A percentile compares a stretch with the other conserved stretches of the same genome.
phyloP scores from a whole-genome alignment of 2,888 invertebrate species.

The Eueremaeus valkanovi region DNA sequence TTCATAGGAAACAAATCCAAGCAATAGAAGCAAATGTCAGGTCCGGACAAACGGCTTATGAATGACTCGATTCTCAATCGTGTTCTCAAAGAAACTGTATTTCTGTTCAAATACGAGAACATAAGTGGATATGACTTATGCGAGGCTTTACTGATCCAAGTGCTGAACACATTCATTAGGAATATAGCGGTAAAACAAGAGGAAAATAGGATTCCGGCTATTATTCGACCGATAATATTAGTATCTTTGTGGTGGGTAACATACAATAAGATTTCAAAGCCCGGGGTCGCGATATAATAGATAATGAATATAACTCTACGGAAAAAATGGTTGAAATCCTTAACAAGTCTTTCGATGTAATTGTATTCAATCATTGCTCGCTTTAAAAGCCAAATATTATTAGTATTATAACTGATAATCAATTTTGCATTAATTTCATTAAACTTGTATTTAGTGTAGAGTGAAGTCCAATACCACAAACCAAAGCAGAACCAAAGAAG shows the following conservation, averaged over 20 bases:
- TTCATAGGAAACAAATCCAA: slow-evolving; percentile 4
- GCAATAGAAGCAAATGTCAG: background rate
- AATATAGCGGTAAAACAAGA: background rate
- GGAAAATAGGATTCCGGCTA: background rate
- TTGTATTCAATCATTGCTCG: background rate
- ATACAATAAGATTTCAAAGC: background rate
- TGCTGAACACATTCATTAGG: background rate
- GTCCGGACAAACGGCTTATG: background rate
- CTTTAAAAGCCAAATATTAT: no score
- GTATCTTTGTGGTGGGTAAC: background rate
- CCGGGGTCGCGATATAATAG: background rate
- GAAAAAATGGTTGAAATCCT: background rate
- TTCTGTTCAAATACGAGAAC: background rate
- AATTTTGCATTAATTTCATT: background rate
- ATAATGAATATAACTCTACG: background rate
- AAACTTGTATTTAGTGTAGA: background rate
- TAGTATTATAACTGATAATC: background rate
- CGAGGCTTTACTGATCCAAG: background rate
- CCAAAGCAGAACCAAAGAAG: background rate
- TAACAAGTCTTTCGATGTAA: background rate
- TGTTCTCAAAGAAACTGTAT: background rate
- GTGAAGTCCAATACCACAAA: background rate
- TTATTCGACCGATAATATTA: background rate
- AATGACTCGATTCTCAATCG: background rate
- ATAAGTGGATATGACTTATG: background rate